Evolutionary conservation across 2,113 vertebrate genomes (phyloP).

Genomic region (Oenanthe melanoleuca): DNA sequence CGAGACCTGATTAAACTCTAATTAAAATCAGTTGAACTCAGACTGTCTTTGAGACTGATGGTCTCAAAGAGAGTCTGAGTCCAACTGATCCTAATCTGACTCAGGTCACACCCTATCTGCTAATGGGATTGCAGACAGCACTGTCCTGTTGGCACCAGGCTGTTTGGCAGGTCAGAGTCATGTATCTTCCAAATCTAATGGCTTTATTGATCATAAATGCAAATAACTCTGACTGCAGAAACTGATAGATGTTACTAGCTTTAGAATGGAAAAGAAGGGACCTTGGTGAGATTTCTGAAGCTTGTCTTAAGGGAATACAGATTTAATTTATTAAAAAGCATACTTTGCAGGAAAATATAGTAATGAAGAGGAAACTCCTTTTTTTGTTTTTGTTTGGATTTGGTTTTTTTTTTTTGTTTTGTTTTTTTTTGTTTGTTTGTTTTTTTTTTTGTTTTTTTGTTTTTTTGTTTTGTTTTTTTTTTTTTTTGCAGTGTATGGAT

Average conservation of each 20-base stretch:
- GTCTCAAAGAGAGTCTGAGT: not conserved
- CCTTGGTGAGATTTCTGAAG: not conserved
- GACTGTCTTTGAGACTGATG: not conserved
- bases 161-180: not conserved
- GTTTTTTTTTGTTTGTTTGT: too few relatives aligned
- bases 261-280: not conserved
- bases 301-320: not conserved
- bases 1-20: not conserved
- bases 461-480: not conserved
- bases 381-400: not conserved
- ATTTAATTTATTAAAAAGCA: not conserved
- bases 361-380: not conserved
- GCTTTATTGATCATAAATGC: not conserved
- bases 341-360: not conserved
- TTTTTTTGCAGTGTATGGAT: not conserved
- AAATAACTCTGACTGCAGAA: not conserved
- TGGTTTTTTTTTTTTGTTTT: not conserved
- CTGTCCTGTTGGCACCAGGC: not conserved
- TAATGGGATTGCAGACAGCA: not conserved
- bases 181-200: not conserved
- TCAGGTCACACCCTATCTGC: fast-evolving
- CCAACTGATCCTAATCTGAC: not conserved
- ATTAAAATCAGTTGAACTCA: not conserved
- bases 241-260: not conserved
- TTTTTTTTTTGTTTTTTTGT: not conserved